Base-by-base conservation (phyloP, 2,797 vertebrate genomes). In the Neomorphus geoffroyi region DNA sequence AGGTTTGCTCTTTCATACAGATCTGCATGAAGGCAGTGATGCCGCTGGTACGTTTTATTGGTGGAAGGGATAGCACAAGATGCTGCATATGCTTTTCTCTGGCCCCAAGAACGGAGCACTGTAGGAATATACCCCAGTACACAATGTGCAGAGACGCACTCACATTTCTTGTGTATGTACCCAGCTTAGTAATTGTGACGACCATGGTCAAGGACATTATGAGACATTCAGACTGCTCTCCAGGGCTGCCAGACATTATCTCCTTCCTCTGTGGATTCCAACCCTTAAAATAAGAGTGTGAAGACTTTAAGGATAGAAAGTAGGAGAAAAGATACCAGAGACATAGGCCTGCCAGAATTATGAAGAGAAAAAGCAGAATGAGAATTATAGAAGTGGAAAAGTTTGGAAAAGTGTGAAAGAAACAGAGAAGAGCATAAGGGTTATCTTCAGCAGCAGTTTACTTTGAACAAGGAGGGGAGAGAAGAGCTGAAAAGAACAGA, bases 61-160 rank as follows among this genome's bases (percentile, higher is more conserved):
- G 28, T 0, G 0, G n/a, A 56, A 13, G 7, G 11, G 12, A 39
- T 5, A 73, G 35, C 0, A 0, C 15, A 48, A 18, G 13, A 8
- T 30, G 39, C 32, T 45, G 48, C 2, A 0, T 51, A 22, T 8
- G 18, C 22, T 90, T 53, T n/a, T 26, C 22, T 64, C 32, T 84
- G 53, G 8, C 24, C 32, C 70, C 41, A 18, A 2, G 35, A 58
- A 85, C 30, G 12, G n/a, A 82, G 51, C 41, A 15, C 12, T 15
- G 28, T 26, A 23, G 48, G 16, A 37, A 9, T 28, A 28, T 11
- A 43, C 8, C 27, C 46, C 18, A 17, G 30, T 19, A 32, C 28
- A 39, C 18, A 64, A 58, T 0, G 0, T 18, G 35, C 60, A 67
- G 54, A 67, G 32, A 17, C 27, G 10, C 17, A 28, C n/a, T 71